phyloP scores from a whole-genome alignment of 2,797 vertebrate species.

The Sciurus carolinensis region DNA sequence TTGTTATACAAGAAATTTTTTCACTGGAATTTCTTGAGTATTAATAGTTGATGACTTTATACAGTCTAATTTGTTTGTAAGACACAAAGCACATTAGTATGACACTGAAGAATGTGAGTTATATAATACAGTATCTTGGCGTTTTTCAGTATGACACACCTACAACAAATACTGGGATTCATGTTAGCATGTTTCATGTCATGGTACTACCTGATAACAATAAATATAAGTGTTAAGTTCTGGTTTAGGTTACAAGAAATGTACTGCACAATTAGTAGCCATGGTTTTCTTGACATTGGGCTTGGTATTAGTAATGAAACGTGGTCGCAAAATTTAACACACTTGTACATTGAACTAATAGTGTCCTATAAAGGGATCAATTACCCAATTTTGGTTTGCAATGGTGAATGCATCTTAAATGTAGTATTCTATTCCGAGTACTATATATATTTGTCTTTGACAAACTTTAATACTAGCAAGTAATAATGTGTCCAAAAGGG shows the following conservation, averaged over 20 bases:
- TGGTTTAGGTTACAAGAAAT: neutral
- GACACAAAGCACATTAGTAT: neutral
- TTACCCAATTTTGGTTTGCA: neutral
- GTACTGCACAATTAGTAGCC: neutral
- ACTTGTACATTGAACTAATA: slow-evolving; percentile 1
- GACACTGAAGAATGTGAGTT: neutral
- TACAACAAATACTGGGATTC: neutral
- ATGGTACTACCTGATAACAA: neutral
- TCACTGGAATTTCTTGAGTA: slow-evolving; percentile 5
- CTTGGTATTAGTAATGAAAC: slow-evolving; percentile 14
- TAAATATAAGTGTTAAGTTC: neutral
- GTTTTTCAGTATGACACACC: slow-evolving; percentile 4
- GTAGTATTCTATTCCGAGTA: neutral
- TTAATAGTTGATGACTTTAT: neutral
- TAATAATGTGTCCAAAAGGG: neutral
- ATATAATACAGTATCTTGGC: neutral
- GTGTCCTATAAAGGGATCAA: neutral
- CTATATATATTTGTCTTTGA: neutral
- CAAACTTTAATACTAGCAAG: neutral
- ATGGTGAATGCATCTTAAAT: neutral
- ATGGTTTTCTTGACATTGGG: neutral
- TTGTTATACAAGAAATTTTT: neutral
- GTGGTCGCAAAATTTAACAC: neutral
- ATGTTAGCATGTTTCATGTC: neutral
- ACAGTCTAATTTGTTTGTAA: neutral